Conservation (phyloP, 2,797 vertebrate species). For the Sphenodon punctatus region DNA sequence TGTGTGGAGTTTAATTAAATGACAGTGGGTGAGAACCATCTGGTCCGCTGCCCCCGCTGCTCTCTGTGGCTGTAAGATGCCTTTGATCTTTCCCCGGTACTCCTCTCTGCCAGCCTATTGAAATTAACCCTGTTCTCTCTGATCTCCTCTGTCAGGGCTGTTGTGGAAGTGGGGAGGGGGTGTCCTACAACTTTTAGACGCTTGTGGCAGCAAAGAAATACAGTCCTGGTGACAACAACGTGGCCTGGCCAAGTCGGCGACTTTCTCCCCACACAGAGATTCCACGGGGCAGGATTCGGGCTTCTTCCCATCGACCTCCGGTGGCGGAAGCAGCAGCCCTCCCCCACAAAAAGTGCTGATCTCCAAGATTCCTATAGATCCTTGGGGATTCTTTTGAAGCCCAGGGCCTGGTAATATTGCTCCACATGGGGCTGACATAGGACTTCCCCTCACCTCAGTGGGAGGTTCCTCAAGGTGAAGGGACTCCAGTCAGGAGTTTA, state of each 20-base stretch:
- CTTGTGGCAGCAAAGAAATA: not conserved
- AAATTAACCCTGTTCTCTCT: not conserved
- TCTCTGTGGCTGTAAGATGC: not conserved
- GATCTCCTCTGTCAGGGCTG: rapidly evolving
- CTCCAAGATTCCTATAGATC: not conserved
- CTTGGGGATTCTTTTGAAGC: rapidly evolving
- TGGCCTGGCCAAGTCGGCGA: too few relatives aligned
- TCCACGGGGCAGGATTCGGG: too few relatives aligned
- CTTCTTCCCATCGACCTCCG: too few relatives aligned
- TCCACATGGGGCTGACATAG: too few relatives aligned
- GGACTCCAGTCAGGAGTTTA: too few relatives aligned
- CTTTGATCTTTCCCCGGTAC: not conserved
- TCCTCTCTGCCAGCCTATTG: not conserved
- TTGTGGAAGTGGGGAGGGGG: rapidly evolving
- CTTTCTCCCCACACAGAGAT: too few relatives aligned
- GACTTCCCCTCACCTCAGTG: too few relatives aligned
- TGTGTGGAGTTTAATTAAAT: rapidly evolving
- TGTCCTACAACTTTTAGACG: not conserved
- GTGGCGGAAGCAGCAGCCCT: not conserved
- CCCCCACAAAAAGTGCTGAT: not conserved
- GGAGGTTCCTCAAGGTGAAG: too few relatives aligned
- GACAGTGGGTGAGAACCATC: not conserved
- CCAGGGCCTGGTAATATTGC: too few relatives aligned
- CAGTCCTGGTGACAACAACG: not conserved
- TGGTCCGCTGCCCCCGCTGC: not conserved